phyloP scores from a whole-genome alignment of 2,888 invertebrate species.

The Belgica antarctica region DNA sequence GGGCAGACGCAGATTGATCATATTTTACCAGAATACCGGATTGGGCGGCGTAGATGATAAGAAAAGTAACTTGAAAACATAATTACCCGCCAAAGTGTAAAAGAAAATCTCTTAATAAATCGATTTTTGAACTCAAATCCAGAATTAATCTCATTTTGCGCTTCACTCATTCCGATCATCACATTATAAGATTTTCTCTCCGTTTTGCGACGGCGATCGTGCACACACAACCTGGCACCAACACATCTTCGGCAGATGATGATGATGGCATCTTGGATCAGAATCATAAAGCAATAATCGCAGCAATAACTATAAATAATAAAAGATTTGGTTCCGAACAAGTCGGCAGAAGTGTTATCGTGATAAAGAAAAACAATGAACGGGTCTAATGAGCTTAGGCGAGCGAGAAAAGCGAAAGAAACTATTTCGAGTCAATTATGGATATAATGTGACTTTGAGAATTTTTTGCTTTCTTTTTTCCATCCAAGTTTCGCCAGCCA shows the following conservation, averaged over 20 bases:
- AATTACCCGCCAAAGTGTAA: conserved; percentile 37
- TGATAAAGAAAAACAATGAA: conserved; percentile 29
- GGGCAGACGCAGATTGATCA: not conserved
- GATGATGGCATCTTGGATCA: conserved; percentile 11
- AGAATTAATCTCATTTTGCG: not conserved
- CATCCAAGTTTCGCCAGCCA: conserved; percentile 10
- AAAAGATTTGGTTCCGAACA: conserved; percentile 30
- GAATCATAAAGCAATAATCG: conserved; percentile 8
- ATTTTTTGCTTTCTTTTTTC: conserved; percentile 18
- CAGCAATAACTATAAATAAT: conserved; percentile 32
- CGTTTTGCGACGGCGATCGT: conserved; percentile 32
- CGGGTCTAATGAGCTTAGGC: conserved; percentile 35
- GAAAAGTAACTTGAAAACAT: conserved; percentile 19
- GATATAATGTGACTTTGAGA: conserved; percentile 39
- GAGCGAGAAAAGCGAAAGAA: too few relatives aligned
- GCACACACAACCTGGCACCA: not conserved
- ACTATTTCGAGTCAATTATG: conserved; percentile 42
- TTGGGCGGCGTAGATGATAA: conserved; percentile 28
- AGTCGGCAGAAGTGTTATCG: not conserved
- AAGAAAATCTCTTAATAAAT: conserved; percentile 11
- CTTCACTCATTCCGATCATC: not conserved
- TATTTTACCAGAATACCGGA: too few relatives aligned
- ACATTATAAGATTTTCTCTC: not conserved
- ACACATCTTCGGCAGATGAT: not conserved
- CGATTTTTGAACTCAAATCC: not conserved